Conservation (phyloP, 2,797 vertebrate genomes). For the Amphiprion clarkii region DNA sequence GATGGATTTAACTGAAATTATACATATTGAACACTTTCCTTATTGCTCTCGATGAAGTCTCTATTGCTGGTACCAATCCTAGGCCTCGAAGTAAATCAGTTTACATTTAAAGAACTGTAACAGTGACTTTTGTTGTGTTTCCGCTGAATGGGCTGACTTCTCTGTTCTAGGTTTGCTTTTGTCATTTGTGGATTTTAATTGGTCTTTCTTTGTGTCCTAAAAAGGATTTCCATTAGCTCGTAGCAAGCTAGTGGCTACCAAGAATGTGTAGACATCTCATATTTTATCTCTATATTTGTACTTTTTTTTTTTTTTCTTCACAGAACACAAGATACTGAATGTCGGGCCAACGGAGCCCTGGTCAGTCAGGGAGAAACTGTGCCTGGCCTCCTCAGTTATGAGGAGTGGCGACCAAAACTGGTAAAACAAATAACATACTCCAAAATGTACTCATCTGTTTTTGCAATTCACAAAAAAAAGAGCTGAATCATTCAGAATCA, state of each 20-base stretch:
- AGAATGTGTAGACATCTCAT: background rate
- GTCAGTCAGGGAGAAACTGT: conserved; percentile 97
- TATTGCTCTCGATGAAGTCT: too few relatives aligned
- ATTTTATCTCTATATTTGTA: background rate
- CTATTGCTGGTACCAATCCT: too few relatives aligned
- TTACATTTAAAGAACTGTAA: too few relatives aligned
- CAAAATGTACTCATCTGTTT: background rate
- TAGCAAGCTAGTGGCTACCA: background rate
- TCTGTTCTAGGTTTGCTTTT: too few relatives aligned
- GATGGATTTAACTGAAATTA: too few relatives aligned
- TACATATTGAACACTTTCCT: too few relatives aligned
- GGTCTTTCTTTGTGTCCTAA: background rate
- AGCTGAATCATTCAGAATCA: too few relatives aligned
- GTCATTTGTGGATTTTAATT: background rate
- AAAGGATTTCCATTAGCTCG: too few relatives aligned
- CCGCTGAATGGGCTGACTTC: too few relatives aligned
- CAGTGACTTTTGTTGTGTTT: too few relatives aligned
- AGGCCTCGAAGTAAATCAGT: too few relatives aligned
- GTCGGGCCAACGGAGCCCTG: conserved; percentile 96
- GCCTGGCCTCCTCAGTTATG: conserved; percentile 98
- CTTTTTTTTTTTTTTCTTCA: background rate
- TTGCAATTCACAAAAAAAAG: background rate
- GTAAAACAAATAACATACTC: conserved; percentile 73
- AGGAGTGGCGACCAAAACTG: conserved; percentile 99
- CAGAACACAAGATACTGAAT: conserved; percentile 96